Base-by-base conservation (phyloP, 2,888 invertebrate species). In the Liposcelis brunnea region DNA sequence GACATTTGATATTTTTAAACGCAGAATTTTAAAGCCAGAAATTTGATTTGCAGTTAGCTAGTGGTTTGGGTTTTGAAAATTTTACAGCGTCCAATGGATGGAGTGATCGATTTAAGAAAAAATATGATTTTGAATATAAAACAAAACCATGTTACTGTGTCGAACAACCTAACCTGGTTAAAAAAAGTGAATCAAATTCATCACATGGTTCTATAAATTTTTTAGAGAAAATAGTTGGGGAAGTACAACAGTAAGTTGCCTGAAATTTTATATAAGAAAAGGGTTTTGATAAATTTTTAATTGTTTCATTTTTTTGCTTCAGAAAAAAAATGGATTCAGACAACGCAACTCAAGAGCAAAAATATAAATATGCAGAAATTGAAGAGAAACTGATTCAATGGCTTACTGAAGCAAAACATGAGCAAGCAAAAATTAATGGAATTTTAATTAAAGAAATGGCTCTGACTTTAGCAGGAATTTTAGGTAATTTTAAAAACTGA, bases 41-140 rank as follows among this genome's bases (percentile, higher is more conserved):
- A 35, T 35, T 35, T 16, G n/a, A 12, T 12, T 40, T 40, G 5
- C 19, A 40, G 40, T n/a, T 40, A 40, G 15, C 40, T n/a, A 18
- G 4, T 19, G 40, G 16, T 6, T 5, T 40, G 15, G 18, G 40
- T 5, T 19, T 18, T 21, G 19, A 40, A 19, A 21, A 19, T n/a
- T 40, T 40, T 40, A 18, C 40, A 40, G 40, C 40, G 5, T 40
- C 40, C 4, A 40, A 40, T 19, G 40, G 40, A 6, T 40, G 40
- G 40, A 12, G 15, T 19, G 40, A 40, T 11, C 7, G 40, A 40
- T 40, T 40, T 19, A 40, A 18, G 19, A 40, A 40, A 21, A 40
- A 40, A 40, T 40, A 15, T 16, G 15, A 35, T 35, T 16, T 35
- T 6, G 35, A 35, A 16, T 35, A 15, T 16, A 35, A 35, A 35